Base-by-base conservation (phyloP, 2,888 invertebrate species). In the Patella ulyssiponensis region DNA sequence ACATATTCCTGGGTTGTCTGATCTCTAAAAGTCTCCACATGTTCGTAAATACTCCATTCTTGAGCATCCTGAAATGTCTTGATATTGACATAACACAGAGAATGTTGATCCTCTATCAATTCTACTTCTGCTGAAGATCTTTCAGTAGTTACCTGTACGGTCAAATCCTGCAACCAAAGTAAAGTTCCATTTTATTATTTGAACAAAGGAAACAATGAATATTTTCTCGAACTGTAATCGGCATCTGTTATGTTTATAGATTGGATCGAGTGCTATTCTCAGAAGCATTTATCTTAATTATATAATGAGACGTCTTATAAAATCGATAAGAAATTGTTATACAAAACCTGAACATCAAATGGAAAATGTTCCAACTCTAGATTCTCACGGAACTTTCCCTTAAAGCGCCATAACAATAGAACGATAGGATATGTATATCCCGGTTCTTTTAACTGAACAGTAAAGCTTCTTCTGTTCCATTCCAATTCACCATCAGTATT, bases 341-440 rank as follows among this genome's bases (percentile, higher is more conserved):
- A 44, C 44, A 44, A 7, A 64, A 89, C 89, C 86, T 89, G 89
- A 11, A 88, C 87, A 84, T 89, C 89, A n/a, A 89, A 85, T 27
- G 89, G 88, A 74, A 89, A 89, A 77, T 89, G 86, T 75, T 86
- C 80, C 58, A 89, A 82, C 71, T 89, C 88, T 74, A 89, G 75
- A 72, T 81, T 84, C 75, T 89, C 88, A 69, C 83, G 83, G 79
- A 88, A 89, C 77, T 83, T 79, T 11, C 87, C 89, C 74, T 85
- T 85, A 69, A 88, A 85, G 70, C 86, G 82, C 88, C 88, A 88
- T 17, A 86, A 79, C 75, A 82, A 81, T 44, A 84, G 72, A 0
- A 89, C 85, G 2, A 87, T 79, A 9, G 89, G 86, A 72, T 83
- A 79, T 27, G 80, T 79, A 69, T 84, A 86, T 33, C 85, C 86